Evolutionary conservation across 2,113 vertebrate genomes (phyloP).

Genomic region (Aegithalos caudatus): DNA sequence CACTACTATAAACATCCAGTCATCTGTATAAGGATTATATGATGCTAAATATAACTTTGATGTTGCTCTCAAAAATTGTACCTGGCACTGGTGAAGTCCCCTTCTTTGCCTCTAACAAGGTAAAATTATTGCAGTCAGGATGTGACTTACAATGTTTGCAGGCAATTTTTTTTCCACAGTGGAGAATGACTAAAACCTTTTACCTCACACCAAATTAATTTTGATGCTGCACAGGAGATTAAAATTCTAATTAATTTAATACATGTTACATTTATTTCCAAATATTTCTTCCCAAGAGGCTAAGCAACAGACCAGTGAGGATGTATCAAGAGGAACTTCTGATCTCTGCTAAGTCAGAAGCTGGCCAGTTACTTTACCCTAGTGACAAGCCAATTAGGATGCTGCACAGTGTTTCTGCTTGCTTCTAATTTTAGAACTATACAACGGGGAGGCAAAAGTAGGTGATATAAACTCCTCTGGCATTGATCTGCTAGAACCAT

Average conservation of each 20-base stretch:
- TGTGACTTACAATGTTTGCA: neutral
- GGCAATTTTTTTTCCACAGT: neutral
- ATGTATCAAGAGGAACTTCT: neutral
- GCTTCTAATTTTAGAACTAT: conserved; percentile 70
- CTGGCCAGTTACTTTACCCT: conserved; percentile 30
- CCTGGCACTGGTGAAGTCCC: neutral
- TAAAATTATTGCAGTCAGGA: neutral
- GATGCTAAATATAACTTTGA: neutral
- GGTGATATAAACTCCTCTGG: conserved; percentile 50
- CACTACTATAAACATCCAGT: neutral
- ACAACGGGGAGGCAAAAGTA: conserved; percentile 28
- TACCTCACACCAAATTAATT: no score
- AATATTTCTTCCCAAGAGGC: neutral
- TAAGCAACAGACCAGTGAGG: neutral
- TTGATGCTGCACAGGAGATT: no score
- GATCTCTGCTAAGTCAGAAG: neutral
- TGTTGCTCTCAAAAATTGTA: neutral
- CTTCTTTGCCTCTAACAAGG: neutral
- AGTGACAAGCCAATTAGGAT: conserved; percentile 64
- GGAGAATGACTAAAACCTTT: neutral
- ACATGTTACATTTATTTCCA: neutral
- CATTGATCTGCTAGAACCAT: conserved; percentile 26
- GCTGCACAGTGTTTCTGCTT: conserved; percentile 30
- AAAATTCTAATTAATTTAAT: neutral
- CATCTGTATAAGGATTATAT: neutral